Evolutionary conservation across 23 tunicate genomes (phyloP).

Genomic region (Corella eumyota): DNA sequence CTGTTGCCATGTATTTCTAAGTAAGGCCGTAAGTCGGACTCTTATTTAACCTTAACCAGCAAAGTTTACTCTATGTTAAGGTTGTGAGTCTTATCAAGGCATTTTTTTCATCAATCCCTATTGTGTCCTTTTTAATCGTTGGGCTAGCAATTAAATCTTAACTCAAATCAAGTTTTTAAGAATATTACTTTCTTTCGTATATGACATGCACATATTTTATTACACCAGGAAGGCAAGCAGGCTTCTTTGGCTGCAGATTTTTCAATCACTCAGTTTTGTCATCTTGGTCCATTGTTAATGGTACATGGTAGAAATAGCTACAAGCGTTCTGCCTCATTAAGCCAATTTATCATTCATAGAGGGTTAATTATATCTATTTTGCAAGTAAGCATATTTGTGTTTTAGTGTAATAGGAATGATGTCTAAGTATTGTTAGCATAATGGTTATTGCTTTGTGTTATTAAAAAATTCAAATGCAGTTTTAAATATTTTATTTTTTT

Average conservation of each 20-base stretch:
- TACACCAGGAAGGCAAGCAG: conserved; percentile 70
- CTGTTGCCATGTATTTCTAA: no score
- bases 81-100: no score
- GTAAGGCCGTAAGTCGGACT: no score
- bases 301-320: conserved; percentile 90
- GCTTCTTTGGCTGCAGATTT: conserved; percentile 95
- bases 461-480: neutral
- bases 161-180: neutral
- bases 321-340: conserved; percentile 88
- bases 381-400: conserved; percentile 44
- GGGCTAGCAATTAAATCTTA: neutral
- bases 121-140: neutral
- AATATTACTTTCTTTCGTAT: neutral
- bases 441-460: no score
- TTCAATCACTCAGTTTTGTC: conserved; percentile 74
- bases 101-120: no score
- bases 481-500: conserved; percentile 1
- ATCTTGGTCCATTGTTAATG: conserved; percentile 62
- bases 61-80: no score
- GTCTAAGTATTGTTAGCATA: neutral
- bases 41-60: no score
- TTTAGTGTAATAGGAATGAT: neutral
- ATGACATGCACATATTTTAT: neutral
- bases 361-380: conserved; percentile 86
- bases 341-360: conserved; percentile 91